A percentile compares a stretch with the other conserved stretches of the same genome.
phyloP scores from a whole-genome alignment of 2,888 invertebrate genomes.

The Aphidius colemani region DNA sequence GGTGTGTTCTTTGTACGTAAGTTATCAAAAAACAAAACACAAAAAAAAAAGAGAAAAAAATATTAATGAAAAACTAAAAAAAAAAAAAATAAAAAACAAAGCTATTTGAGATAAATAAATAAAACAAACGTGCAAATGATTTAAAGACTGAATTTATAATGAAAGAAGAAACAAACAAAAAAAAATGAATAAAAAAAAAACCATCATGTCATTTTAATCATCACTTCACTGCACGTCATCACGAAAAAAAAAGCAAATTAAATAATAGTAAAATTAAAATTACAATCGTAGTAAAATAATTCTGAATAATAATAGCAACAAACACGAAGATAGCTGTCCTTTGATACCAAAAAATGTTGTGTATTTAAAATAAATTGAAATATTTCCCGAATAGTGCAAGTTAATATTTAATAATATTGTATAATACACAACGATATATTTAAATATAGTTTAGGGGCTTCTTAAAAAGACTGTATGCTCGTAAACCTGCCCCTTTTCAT shows the following conservation, averaged over 20 bases:
- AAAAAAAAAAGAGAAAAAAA: conserved; percentile 30
- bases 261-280: conserved; percentile 33
- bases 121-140: conserved; percentile 12
- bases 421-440: conserved; percentile 30
- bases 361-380: conserved; percentile 47
- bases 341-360: conserved; percentile 54
- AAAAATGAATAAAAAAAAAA: conserved; percentile 35
- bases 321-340: conserved; percentile 48
- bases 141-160: conserved; percentile 21
- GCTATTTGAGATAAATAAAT: not conserved
- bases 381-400: conserved; percentile 4
- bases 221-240: conserved; percentile 50
- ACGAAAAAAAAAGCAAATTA: conserved; percentile 37
- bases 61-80: conserved; percentile 20
- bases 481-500: conserved; percentile 21
- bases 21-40: conserved; percentile 12
- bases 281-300: conserved; percentile 27
- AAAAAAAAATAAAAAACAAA: conserved; percentile 17
- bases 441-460: conserved; percentile 34
- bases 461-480: conserved; percentile 33
- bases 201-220: conserved; percentile 52
- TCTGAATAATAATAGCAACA: conserved; percentile 13
- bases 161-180: not conserved
- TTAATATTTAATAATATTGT: conserved; percentile 36
- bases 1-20: too few relatives aligned